These are phyloP conservation scores for Cabera pusaria DNA, from an alignment of 2,888 invertebrate species.

Conservation along the genomic window DNA sequence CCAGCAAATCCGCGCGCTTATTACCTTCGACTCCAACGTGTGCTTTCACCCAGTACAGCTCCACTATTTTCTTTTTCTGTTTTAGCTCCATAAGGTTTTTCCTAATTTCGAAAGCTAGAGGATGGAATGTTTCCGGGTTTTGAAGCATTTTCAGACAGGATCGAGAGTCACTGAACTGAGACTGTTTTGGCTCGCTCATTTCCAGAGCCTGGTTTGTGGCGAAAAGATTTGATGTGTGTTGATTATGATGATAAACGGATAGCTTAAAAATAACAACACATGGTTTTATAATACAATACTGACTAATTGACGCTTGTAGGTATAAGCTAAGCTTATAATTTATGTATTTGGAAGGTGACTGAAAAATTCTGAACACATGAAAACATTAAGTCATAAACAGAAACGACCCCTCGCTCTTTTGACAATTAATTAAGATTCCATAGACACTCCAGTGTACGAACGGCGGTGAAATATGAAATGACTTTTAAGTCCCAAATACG, in stretches of 20 bases:
- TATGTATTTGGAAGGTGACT: too few relatives aligned
- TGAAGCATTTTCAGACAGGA: not conserved
- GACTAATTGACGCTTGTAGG: too few relatives aligned
- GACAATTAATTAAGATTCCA: slow-evolving; percentile 25
- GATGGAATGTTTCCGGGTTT: not conserved
- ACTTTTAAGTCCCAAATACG: slow-evolving; percentile 23
- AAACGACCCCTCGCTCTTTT: slow-evolving; percentile 9
- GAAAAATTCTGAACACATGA: too few relatives aligned
- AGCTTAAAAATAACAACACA: too few relatives aligned
- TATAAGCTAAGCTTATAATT: too few relatives aligned
- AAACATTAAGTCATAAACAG: slow-evolving; percentile 7
- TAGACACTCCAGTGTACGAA: slow-evolving; percentile 19
- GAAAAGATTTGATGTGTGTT: too few relatives aligned
- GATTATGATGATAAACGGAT: too few relatives aligned
- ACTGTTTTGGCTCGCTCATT: not conserved
- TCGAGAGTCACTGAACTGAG: not conserved
- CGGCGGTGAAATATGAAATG: slow-evolving; percentile 24
- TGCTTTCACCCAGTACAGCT: not conserved
- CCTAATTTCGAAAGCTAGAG: not conserved
- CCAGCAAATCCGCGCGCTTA: not conserved
- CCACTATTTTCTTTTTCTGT: not conserved
- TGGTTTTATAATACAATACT: too few relatives aligned
- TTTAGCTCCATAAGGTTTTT: not conserved
- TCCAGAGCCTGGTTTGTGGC: not conserved
- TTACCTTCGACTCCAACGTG: not conserved